Conservation (phyloP, 2,797 vertebrate species). For the Sphenopsis melanotis region DNA sequence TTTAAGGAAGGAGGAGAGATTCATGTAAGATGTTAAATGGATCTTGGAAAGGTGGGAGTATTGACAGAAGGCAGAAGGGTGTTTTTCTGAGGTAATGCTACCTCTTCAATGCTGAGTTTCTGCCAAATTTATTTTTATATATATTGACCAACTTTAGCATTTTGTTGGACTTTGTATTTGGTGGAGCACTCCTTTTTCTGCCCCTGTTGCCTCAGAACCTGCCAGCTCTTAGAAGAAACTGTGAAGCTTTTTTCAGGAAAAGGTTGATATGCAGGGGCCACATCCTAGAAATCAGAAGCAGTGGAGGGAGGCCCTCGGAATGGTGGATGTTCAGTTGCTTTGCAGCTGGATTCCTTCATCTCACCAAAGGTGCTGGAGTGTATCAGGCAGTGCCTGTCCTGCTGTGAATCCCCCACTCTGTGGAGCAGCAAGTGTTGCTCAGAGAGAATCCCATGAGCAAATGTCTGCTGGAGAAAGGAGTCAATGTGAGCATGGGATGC, state of each 20-base stretch:
- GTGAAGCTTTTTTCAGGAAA: neutral
- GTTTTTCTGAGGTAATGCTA: neutral
- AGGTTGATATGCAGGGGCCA: neutral
- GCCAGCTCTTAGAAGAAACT: neutral
- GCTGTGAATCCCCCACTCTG: neutral
- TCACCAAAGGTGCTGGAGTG: neutral
- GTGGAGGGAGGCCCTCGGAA: neutral
- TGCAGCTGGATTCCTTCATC: neutral
- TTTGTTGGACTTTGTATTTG: neutral
- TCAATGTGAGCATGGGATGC: neutral
- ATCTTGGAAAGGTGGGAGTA: neutral
- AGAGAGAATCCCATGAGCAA: neutral
- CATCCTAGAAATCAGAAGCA: neutral
- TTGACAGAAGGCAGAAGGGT: neutral
- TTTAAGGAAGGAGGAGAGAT: neutral
- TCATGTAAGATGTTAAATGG: neutral
- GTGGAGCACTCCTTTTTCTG: neutral
- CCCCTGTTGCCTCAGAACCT: neutral
- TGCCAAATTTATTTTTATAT: neutral
- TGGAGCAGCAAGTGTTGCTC: neutral
- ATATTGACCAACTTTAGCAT: neutral
- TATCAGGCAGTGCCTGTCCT: neutral
- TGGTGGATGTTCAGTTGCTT: neutral
- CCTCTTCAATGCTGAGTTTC: neutral
- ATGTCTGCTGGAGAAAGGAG: neutral